phyloP scores from a whole-genome alignment of 2,113 vertebrate genomes.

The Acrocephalus arundinaceus region DNA sequence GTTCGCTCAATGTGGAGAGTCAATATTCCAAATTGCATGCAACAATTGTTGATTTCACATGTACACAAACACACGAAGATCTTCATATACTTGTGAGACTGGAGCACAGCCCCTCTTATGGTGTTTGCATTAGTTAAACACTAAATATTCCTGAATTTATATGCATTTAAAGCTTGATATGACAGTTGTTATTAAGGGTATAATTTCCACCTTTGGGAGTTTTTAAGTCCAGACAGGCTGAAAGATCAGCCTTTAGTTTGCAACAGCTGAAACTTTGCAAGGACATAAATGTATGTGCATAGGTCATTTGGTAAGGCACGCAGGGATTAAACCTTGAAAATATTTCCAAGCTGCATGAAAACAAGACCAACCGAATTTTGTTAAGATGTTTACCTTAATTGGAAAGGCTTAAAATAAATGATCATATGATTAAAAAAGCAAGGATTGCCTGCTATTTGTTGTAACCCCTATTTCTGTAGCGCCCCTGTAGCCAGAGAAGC shows the following conservation, averaged over 20 bases:
- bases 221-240: background rate
- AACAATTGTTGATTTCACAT: background rate
- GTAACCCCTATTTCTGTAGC: constrained; percentile 73
- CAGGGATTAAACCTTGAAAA: background rate
- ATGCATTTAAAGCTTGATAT: background rate
- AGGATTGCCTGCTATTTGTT: constrained; percentile 68
- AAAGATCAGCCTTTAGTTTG: background rate
- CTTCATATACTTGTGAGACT: background rate
- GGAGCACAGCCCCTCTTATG: background rate
- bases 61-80: background rate
- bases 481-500: constrained; percentile 66
- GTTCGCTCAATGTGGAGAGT: background rate
- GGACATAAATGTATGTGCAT: background rate
- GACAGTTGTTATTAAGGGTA: background rate
- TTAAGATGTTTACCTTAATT: constrained; percentile 45
- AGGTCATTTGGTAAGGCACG: background rate
- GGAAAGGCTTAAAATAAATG: constrained; percentile 74
- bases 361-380: background rate
- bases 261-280: background rate
- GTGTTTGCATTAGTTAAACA: background rate
- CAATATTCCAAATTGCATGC: background rate
- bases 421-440: constrained; percentile 70
- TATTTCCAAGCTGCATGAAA: background rate
- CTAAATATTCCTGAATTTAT: background rate
- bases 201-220: background rate